These are phyloP conservation scores for Sminthopsis crassicaudata DNA, from an alignment of 2,113 vertebrate genomes.

Conservation along the genomic window DNA sequence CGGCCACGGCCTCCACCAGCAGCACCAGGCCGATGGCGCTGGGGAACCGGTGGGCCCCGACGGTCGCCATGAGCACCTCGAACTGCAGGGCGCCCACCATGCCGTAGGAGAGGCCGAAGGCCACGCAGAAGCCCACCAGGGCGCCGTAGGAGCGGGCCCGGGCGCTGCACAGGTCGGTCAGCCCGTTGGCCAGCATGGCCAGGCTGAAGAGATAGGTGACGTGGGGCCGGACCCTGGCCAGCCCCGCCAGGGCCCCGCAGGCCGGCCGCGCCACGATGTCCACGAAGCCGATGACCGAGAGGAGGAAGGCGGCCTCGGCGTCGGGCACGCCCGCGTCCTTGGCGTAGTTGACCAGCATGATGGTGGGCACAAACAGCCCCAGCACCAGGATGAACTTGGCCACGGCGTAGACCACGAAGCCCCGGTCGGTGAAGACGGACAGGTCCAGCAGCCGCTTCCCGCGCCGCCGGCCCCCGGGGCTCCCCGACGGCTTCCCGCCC, in stretches of 20 bases:
- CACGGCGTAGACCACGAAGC: conserved; percentile 84
- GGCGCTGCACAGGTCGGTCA: conserved; percentile 86
- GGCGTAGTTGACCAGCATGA: conserved; percentile 88
- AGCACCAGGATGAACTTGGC: conserved; percentile 87
- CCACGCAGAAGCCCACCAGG: conserved; percentile 86
- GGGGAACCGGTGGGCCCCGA: conserved; percentile 86
- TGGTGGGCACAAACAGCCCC: conserved; percentile 88
- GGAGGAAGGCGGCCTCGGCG: conserved; percentile 86
- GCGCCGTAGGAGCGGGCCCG: conserved; percentile 80
- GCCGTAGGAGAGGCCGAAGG: conserved; percentile 88
- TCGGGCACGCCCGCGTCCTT: conserved; percentile 86
- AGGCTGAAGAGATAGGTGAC: conserved; percentile 86
- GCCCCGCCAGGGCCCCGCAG: conserved; percentile 85
- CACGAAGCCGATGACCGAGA: conserved; percentile 88
- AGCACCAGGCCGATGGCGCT: conserved; percentile 87
- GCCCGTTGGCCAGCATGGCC: conserved; percentile 87
- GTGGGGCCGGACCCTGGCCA: conserved; percentile 82
- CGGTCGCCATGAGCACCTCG: conserved; percentile 87
- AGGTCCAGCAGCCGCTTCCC: conserved; percentile 85
- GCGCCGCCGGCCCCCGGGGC: conserved; percentile 42
- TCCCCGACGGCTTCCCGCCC: conserved; percentile 50
- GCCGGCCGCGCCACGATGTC: conserved; percentile 88
- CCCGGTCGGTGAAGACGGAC: conserved; percentile 83
- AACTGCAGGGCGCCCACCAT: conserved; percentile 90
- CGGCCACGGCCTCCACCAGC: conserved; percentile 85